phyloP scores from a whole-genome alignment of 1,140 invertebrate genomes.

The Penaeus vannamei region DNA sequence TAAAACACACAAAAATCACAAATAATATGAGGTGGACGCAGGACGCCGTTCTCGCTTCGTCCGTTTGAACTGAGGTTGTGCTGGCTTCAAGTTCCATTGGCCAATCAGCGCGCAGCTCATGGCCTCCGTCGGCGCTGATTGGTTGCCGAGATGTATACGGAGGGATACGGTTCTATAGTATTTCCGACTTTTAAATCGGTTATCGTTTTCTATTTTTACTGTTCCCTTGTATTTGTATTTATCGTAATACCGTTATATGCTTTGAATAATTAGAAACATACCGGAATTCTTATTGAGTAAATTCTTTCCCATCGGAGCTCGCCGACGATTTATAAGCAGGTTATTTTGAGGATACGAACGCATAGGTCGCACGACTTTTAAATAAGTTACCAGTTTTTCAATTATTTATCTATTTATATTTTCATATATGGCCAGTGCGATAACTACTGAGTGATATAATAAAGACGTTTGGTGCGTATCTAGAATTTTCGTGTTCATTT shows the following conservation, averaged over 20 bases:
- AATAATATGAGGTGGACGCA: background rate
- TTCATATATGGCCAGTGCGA: too few species aligned
- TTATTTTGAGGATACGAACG: too few species aligned
- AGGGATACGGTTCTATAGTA: background rate
- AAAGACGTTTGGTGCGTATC: too few species aligned
- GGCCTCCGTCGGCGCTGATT: background rate
- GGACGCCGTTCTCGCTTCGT: background rate
- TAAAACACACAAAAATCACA: background rate
- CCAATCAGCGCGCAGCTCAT: constrained; percentile 43
- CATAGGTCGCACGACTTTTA: too few species aligned
- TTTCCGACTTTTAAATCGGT: background rate
- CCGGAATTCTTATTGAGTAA: background rate
- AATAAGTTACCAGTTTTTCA: too few species aligned
- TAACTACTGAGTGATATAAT: too few species aligned
- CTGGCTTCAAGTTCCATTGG: constrained; percentile 31
- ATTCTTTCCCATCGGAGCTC: background rate
- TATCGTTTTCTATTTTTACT: too few species aligned
- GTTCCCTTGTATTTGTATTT: too few species aligned
- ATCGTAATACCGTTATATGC: background rate
- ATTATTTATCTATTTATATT: too few species aligned
- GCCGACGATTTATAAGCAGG: background rate
- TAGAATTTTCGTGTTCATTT: too few species aligned
- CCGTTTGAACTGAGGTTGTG: background rate
- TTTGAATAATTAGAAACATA: background rate
- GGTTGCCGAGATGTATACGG: background rate